Evolutionary conservation across 2,797 vertebrate genomes (phyloP).

Genomic region (Onychomys torridus): DNA sequence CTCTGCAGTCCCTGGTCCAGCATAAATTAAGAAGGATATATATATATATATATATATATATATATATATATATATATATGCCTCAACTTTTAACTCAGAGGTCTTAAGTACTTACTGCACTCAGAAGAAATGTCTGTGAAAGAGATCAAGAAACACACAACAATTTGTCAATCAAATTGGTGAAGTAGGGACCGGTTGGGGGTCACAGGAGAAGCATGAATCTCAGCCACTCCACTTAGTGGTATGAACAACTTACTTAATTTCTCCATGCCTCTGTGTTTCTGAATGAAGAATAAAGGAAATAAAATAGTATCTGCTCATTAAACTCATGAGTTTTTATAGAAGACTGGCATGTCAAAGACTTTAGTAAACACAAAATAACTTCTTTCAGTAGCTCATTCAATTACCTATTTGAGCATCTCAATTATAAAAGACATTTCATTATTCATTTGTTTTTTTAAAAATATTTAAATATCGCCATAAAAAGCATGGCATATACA

Average conservation of each 20-base stretch:
- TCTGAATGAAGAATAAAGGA: background rate
- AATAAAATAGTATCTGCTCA: background rate
- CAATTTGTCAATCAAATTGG: background rate
- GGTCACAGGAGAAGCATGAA: background rate
- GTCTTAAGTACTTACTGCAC: background rate
- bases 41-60: too few species aligned
- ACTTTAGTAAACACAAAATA: background rate
- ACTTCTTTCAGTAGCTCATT: background rate
- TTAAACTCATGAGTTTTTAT: background rate
- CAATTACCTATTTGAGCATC: background rate
- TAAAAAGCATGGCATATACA: background rate
- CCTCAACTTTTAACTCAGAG: background rate
- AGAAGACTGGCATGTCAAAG: background rate
- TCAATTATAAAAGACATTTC: background rate
- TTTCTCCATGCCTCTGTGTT: conserved; percentile 63
- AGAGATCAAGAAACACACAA: background rate
- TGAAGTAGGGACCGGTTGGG: too few species aligned
- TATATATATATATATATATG: too few species aligned
- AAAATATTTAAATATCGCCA: background rate
- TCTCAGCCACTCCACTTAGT: background rate
- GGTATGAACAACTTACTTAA: conserved; percentile 50
- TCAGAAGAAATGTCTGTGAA: background rate
- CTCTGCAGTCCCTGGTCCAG: background rate
- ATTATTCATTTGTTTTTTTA: background rate
- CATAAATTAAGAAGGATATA: background rate